Conservation (phyloP, 2,113 vertebrate species). For the Siphamia tubifer region DNA sequence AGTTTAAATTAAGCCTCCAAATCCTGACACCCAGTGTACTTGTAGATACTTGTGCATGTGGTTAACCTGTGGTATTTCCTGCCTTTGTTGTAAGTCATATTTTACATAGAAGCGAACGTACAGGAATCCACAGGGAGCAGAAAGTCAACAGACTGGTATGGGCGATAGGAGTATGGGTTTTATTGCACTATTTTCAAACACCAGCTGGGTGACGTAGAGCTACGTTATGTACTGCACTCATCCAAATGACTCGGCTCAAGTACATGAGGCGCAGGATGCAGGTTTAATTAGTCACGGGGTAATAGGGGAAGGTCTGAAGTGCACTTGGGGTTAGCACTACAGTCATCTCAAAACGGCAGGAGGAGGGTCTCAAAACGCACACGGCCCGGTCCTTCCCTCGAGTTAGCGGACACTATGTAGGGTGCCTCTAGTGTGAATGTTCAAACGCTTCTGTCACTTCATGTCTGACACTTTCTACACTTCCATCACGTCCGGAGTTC, state of each 20-base stretch:
- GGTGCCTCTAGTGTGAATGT: constrained; percentile 65
- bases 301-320: constrained; percentile 24
- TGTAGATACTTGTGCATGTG: background rate
- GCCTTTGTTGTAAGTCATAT: background rate
- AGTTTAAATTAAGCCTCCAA: constrained; percentile 7
- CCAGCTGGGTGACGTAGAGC: constrained; percentile 40
- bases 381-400: constrained; percentile 9
- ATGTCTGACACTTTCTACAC: constrained; percentile 33
- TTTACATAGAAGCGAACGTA: constrained; percentile 24
- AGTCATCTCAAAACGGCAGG: constrained; percentile 56
- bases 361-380: constrained; percentile 40
- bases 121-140: background rate
- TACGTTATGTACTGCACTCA: background rate
- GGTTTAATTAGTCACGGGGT: background rate
- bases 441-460: constrained; percentile 42
- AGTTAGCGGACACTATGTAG: constrained; percentile 48
- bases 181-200: constrained; percentile 59
- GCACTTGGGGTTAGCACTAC: constrained; percentile 50
- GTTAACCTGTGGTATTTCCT: constrained; percentile 8
- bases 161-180: background rate
- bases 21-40: constrained; percentile 27
- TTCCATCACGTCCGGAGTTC: constrained; percentile 21
- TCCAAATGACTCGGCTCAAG: constrained; percentile 33
- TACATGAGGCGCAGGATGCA: constrained; percentile 23
- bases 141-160: background rate